Evolutionary conservation across 2,888 invertebrate species (phyloP).

Genomic region (Caenorhabditis panamensis): DNA sequence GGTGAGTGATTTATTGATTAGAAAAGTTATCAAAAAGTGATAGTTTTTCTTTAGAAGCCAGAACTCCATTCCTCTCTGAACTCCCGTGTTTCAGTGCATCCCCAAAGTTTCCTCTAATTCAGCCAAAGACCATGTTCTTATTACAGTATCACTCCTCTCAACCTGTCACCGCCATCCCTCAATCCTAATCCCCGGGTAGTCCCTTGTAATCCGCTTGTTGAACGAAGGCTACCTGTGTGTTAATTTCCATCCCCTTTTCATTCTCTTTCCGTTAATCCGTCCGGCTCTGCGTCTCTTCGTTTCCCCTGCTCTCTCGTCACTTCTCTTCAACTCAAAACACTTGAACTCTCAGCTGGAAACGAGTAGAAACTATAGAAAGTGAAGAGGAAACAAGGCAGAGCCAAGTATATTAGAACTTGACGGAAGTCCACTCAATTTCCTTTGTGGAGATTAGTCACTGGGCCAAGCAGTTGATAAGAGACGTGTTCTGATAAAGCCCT

Average conservation of each 20-base stretch:
- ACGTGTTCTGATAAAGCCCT: not conserved
- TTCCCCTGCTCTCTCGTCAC: not conserved
- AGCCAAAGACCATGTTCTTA: no score
- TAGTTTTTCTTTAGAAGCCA: no score
- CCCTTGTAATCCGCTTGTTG: slow-evolving; percentile 1
- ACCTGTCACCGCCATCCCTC: no score
- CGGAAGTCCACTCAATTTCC: slow-evolving; percentile 18
- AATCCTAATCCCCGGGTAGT: not conserved
- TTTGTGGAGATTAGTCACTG: slow-evolving; percentile 5
- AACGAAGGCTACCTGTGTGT: not conserved
- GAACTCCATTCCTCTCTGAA: no score
- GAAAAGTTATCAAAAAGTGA: no score
- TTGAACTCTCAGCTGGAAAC: slow-evolving; percentile 36
- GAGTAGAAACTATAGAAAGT: no score
- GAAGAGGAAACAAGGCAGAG: no score
- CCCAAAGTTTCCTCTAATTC: no score
- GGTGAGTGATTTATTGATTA: no score
- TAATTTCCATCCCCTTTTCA: not conserved
- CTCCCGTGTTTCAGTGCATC: no score
- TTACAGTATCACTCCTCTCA: not conserved
- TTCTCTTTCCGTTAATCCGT: slow-evolving; percentile 12
- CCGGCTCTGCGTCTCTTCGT: not conserved
- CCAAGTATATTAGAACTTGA: no score
- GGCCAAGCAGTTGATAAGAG: not conserved
- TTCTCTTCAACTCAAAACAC: slow-evolving; percentile 17